These are phyloP conservation scores for Paratrypauchen microcephalus DNA, from an alignment of 2,797 vertebrate species.

Conservation along the genomic window DNA sequence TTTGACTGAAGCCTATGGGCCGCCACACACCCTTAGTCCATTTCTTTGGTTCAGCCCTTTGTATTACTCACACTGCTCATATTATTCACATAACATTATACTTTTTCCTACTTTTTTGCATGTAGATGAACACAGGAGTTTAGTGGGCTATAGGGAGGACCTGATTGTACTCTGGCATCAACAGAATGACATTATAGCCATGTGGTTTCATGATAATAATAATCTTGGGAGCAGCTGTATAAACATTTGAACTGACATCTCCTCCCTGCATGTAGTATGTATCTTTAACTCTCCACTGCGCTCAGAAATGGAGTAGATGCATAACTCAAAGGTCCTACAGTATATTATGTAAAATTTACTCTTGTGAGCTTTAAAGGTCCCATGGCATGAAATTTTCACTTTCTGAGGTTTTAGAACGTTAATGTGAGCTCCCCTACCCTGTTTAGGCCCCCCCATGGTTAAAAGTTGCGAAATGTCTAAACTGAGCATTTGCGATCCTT, in stretches of 20 bases:
- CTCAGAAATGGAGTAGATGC: not conserved
- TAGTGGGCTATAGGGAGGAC: slow-evolving; percentile 73
- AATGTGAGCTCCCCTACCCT: no score
- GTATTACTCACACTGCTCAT: not conserved
- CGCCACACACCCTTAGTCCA: no score
- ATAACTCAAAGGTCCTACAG: not conserved
- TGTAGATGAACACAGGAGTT: slow-evolving; percentile 54
- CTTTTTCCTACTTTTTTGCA: slow-evolving; percentile 41
- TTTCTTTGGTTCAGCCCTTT: no score
- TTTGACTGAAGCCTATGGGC: no score
- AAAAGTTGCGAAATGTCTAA: no score
- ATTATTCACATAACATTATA: not conserved
- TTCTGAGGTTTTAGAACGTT: no score
- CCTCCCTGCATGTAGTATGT: slow-evolving; percentile 79
- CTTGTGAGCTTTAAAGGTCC: no score
- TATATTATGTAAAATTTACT: no score
- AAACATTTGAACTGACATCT: slow-evolving; percentile 83
- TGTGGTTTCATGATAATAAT: slow-evolving; percentile 87
- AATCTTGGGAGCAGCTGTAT: slow-evolving; percentile 84
- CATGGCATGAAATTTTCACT: no score
- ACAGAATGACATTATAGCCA: slow-evolving; percentile 83
- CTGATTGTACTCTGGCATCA: slow-evolving; percentile 81
- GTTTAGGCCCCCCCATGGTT: no score
- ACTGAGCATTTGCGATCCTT: no score
- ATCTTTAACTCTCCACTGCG: slow-evolving; percentile 78